phyloP scores from a whole-genome alignment of 1,140 invertebrate species.

The Brachionus plicatilis region DNA sequence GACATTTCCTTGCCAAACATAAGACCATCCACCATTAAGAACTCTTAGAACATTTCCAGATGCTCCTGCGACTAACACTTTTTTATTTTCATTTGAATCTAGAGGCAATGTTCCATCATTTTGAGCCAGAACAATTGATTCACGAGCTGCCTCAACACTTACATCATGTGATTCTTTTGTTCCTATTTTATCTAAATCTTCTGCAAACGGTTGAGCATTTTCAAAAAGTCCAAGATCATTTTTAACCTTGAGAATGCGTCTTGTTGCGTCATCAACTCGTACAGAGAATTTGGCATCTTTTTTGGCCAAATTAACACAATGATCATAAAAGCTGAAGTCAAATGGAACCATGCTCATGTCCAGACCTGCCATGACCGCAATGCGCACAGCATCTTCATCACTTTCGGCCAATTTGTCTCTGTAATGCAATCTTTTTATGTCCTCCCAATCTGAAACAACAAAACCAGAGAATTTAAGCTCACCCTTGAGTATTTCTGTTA shows the following conservation, averaged over 20 bases:
- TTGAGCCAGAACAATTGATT: neutral
- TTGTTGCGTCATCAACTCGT: neutral
- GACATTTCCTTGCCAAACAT: constrained; percentile 1
- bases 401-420: neutral
- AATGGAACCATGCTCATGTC: constrained; percentile 27
- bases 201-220: neutral
- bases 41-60: neutral
- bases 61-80: neutral
- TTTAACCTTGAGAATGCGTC: neutral
- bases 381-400: neutral
- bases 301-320: neutral
- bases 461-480: neutral
- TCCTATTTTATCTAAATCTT: neutral
- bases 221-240: neutral
- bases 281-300: neutral
- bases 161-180: neutral
- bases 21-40: constrained; percentile 20
- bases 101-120: neutral
- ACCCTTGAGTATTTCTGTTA: constrained; percentile 19
- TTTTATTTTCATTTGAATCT: neutral
- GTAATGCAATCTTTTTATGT: neutral
- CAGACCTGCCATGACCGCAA: neutral
- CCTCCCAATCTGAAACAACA: constrained; percentile 13
- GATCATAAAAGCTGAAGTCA: neutral
- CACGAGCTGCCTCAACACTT: neutral